Evolutionary conservation across 2,888 invertebrate genomes (phyloP), one percentile per base, ranked within the genome.

Genomic region (Gryllus longicercus): DNA sequence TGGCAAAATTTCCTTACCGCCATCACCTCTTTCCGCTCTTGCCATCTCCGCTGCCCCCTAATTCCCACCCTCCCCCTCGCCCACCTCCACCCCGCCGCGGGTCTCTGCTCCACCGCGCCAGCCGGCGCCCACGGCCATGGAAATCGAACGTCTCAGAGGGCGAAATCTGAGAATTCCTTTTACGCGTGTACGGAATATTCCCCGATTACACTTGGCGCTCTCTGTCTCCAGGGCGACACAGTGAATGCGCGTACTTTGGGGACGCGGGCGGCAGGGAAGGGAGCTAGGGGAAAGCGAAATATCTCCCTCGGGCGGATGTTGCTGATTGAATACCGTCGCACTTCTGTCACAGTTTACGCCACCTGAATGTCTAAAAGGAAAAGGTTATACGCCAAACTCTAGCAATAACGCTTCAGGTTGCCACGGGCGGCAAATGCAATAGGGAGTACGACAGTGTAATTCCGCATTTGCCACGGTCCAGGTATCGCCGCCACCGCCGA

Each of bases 161-260:
- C 63, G 18, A 63, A 63, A 63, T 63, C 63, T 63, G 63, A 63
- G 63, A 63, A 63, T 63, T 63, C 63, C 63, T 63, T 63, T 63
- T 18, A 63, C 14, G 63, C 63, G 63, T 63, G 63, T 18, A 16
- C 63, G 63, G 63, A 63, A 63, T 63, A 63, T 63, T 63, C 16
- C 25, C 14, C 63, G 63, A 63, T 63, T 63, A 63, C 14, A 18
- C 18, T 18, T 18, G 63, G 18, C 63, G 63, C 18, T 63, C 63
- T 18, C 14, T 63, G 63, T 63, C 63, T 63, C 18, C 63, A 38
- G 25, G 25, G 25, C 25, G 25, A 38, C 25, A 38, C 25, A 4
- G 25, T 38, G 25, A 38, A 38, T 38, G 25, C 25, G 25, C 25
- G 25, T 38, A 38, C 25, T 38, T 38, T 38, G 25, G 25, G 25